phyloP scores from a whole-genome alignment of 2,888 invertebrate genomes.

The Melanchra persicariae region DNA sequence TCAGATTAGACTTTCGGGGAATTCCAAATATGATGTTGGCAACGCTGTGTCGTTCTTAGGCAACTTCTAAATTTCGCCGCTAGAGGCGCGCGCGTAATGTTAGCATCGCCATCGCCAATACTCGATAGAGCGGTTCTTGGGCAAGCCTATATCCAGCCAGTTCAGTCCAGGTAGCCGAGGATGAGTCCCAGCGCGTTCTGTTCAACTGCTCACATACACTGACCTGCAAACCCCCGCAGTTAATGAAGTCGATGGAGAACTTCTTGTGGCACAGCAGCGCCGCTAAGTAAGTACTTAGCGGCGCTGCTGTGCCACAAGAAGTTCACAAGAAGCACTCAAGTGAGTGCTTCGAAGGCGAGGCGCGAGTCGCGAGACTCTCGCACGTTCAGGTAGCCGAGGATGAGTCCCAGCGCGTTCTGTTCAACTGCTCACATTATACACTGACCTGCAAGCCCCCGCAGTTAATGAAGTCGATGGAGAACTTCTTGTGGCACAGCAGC shows the following conservation, averaged over 20 bases:
- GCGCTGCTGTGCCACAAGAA: no score
- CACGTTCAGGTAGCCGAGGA: slow-evolving; percentile 97
- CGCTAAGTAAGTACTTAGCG: no score
- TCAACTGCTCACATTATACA: slow-evolving; percentile 84
- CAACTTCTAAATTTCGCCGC: no score
- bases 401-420: slow-evolving; percentile 96
- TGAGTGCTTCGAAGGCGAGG: slow-evolving; percentile 98
- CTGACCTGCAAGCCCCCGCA: slow-evolving; percentile 95
- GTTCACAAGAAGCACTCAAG: no score
- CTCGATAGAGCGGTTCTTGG: no score
- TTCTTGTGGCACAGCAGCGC: slow-evolving; percentile 99
- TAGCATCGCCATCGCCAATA: no score
- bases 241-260: slow-evolving; percentile 98
- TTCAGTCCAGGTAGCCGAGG: slow-evolving; percentile 97
- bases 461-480: slow-evolving; percentile 98
- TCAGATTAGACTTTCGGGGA: no score
- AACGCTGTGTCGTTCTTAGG: no score
- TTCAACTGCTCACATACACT: slow-evolving; percentile 85
- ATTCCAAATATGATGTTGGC: no score
- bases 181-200: slow-evolving; percentile 97
- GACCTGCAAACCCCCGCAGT: slow-evolving; percentile 96
- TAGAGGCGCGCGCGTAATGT: no score
- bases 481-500: slow-evolving; percentile 99
- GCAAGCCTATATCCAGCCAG: no score
- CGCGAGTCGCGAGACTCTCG: slow-evolving; percentile 97